Evolutionary conservation across 1,140 invertebrate species (phyloP).

Genomic region (Aphelenchoides fujianensis): DNA sequence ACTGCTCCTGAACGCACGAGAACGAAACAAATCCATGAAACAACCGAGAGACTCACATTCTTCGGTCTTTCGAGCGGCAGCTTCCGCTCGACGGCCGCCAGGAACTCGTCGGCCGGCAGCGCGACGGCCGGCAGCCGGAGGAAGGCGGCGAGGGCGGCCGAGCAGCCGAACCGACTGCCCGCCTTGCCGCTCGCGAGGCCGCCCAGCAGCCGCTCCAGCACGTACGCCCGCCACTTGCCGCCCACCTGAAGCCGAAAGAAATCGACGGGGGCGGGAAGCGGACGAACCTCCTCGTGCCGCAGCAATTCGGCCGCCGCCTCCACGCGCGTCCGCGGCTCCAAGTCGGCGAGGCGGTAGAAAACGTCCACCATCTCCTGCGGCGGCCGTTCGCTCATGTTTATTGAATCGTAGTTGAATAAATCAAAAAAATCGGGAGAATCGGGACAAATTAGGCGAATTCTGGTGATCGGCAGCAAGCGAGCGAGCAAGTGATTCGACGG

Average conservation of each 20-base stretch:
- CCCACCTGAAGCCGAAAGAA: neutral
- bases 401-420: too few relatives aligned
- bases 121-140: neutral
- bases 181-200: conserved; percentile 1
- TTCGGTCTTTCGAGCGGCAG: neutral
- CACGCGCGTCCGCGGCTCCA: neutral
- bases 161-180: conserved; percentile 6
- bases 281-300: neutral
- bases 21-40: conserved; percentile 4
- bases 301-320: neutral
- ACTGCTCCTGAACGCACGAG: neutral
- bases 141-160: neutral
- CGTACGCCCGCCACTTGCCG: neutral
- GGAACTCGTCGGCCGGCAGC: conserved; percentile 5
- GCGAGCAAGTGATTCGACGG: too few relatives aligned
- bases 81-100: neutral
- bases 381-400: too few relatives aligned
- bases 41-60: neutral
- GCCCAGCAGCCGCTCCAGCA: neutral
- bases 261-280: neutral
- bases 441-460: too few relatives aligned
- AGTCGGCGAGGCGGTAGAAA: neutral
- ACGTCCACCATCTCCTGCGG: neutral
- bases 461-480: too few relatives aligned
- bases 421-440: too few relatives aligned